These are phyloP conservation scores for Australoheros facetus DNA, from an alignment of 2,797 vertebrate species.

Conservation along the genomic window DNA sequence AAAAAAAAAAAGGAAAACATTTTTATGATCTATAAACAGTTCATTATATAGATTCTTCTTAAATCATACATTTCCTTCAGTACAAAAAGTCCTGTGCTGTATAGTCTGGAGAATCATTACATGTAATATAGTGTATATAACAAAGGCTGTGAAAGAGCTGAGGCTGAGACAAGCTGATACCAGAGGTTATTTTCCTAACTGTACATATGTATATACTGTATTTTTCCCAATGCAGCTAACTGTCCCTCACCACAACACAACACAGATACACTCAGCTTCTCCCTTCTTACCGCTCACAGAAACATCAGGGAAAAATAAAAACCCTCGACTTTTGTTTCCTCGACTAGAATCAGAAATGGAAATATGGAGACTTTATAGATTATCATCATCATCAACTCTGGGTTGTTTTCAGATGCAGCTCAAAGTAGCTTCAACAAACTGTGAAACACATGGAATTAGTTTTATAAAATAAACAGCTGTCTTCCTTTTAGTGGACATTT, in stretches of 20 bases:
- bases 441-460: background rate
- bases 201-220: conserved; percentile 61
- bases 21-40: conserved; percentile 13
- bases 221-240: conserved; percentile 34
- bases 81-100: conserved; percentile 43
- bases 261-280: background rate
- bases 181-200: conserved; percentile 75
- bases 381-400: background rate
- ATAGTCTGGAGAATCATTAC: conserved; percentile 51
- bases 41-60: conserved; percentile 10
- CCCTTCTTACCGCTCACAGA: background rate
- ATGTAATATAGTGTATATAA: conserved; percentile 74
- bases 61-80: conserved; percentile 31
- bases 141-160: conserved; percentile 42
- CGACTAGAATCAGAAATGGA: conserved; percentile 1
- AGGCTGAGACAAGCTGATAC: conserved; percentile 36
- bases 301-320: conserved; percentile 11
- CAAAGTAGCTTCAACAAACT: conserved; percentile 5
- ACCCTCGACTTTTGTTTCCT: background rate
- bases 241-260: background rate
- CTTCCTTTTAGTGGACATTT: background rate
- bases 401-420: background rate
- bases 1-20: background rate
- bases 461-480: background rate
- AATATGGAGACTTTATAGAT: background rate